These are phyloP conservation scores for Ennomos fuscantarius DNA, from an alignment of 2,888 invertebrate genomes.

Conservation along the genomic window DNA sequence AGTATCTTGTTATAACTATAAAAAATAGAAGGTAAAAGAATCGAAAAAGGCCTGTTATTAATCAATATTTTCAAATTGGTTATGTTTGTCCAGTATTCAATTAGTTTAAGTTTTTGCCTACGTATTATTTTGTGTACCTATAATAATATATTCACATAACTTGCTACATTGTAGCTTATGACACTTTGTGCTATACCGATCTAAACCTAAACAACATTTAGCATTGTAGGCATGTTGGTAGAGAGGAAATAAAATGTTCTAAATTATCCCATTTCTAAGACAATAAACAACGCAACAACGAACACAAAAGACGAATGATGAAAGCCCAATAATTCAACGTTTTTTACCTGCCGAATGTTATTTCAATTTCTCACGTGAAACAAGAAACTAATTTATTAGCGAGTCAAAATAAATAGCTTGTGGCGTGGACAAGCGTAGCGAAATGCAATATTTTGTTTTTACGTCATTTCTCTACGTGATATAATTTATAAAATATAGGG, in stretches of 20 bases:
- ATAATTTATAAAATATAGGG: slow-evolving; percentile 66
- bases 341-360: slow-evolving; percentile 33
- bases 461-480: slow-evolving; percentile 64
- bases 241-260: too few species aligned
- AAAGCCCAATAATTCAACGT: slow-evolving; percentile 28
- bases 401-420: slow-evolving; percentile 64
- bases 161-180: too few species aligned
- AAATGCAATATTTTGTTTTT: slow-evolving; percentile 78
- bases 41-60: too few species aligned
- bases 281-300: slow-evolving; percentile 8
- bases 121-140: too few species aligned
- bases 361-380: slow-evolving; percentile 54
- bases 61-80: too few species aligned
- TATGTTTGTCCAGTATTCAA: too few species aligned
- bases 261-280: neutral
- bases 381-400: slow-evolving; percentile 67
- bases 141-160: neutral
- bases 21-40: too few species aligned
- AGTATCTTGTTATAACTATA: too few species aligned
- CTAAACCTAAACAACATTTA: too few species aligned
- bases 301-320: slow-evolving; percentile 28
- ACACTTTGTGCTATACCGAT: too few species aligned
- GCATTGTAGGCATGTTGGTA: too few species aligned
- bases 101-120: too few species aligned
- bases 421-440: slow-evolving; percentile 74